Base-by-base conservation (phyloP, 2,888 invertebrate genomes). In the Elysia crispata region DNA sequence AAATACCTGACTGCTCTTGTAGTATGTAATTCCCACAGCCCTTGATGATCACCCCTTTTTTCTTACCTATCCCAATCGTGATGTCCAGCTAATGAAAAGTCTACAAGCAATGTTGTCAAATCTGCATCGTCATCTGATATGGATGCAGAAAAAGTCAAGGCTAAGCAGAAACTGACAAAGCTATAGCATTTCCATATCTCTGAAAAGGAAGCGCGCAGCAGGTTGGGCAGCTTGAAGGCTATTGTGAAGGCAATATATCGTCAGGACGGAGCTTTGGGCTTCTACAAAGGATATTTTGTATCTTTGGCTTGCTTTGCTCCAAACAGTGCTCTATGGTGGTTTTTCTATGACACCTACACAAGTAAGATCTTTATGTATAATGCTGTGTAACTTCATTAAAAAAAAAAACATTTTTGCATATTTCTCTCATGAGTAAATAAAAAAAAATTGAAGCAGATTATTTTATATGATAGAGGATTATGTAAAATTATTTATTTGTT, bases 321-420 rank as follows among this genome's bases (percentile, higher is more conserved):
- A 3, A 98, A 97, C 92, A 97, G 97, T 25, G 98, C 98, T n/a
- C 94, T 98, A 69, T 98, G 98, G 98, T 99, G 98, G 98, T 96
- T 95, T 28, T 95, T 98, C 87, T 98, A 98, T 92, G 97, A 97
- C 85, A 93, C 96, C 66, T 98, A 97, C 92, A 97, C 97, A 95
- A 97, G 98, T 97, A 92, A 89, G 89, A 0, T 69, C n/a, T 0
- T 49, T 66, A 18, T 30, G 11, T 67, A 1, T 30, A 18, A 28
- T n/a, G 13, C 11, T 41, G 41, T 41, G 11, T 41, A n/a, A 11
- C 11, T 41, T 41, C 11, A 41, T 41, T 41, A 6, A 3, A 3
- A 11, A 6, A n/a, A 41, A 41, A 41, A 41, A 3, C 3, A 41
- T 3, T 41, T 3, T 41, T 41, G 11, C 3, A 41, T 41, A 6